phyloP scores from a whole-genome alignment of 1,140 invertebrate genomes.

The Probaryconus sp. region DNA sequence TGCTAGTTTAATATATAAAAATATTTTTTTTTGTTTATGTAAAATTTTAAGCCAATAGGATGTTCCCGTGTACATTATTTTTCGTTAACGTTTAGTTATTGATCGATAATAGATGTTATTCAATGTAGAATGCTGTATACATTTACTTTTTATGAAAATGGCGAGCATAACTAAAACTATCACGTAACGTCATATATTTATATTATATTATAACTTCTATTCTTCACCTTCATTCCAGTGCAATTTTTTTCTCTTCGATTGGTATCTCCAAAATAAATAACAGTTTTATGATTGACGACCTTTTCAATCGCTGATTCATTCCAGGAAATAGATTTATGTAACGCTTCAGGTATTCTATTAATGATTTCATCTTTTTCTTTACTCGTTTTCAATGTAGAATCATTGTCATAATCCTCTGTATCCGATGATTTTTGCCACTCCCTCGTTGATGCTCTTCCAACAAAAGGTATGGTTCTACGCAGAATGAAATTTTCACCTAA shows the following conservation, averaged over 20 bases:
- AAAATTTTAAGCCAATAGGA: too few relatives aligned
- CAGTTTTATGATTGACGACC: conserved; percentile 81
- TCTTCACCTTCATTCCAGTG: conserved; percentile 7
- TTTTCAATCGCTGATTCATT: conserved; percentile 73
- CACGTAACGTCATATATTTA: background rate
- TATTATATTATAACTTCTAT: background rate
- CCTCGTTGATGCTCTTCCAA: conserved; percentile 74
- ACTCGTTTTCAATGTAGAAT: conserved; percentile 67
- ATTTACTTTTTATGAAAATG: too few relatives aligned
- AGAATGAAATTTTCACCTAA: conserved; percentile 80
- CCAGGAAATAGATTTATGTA: conserved; percentile 8
- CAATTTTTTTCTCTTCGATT: conserved; percentile 77
- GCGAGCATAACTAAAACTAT: too few relatives aligned
- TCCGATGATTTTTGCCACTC: conserved; percentile 80
- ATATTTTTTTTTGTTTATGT: too few relatives aligned
- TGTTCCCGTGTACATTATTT: too few relatives aligned
- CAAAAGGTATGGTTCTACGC: conserved; percentile 79
- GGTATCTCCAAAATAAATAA: conserved; percentile 85
- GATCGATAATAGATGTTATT: too few relatives aligned
- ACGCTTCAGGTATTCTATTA: conserved; percentile 8
- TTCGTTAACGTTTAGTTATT: too few relatives aligned
- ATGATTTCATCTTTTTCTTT: conserved; percentile 68
- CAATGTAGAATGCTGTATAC: too few relatives aligned
- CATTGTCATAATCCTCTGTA: conserved; percentile 76
- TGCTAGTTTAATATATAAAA: too few relatives aligned